A percentile compares a stretch with the other conserved stretches of the same genome.
These are phyloP conservation scores for Pao palembangensis DNA, from an alignment of 2,113 vertebrate genomes.

Conservation along the genomic window DNA sequence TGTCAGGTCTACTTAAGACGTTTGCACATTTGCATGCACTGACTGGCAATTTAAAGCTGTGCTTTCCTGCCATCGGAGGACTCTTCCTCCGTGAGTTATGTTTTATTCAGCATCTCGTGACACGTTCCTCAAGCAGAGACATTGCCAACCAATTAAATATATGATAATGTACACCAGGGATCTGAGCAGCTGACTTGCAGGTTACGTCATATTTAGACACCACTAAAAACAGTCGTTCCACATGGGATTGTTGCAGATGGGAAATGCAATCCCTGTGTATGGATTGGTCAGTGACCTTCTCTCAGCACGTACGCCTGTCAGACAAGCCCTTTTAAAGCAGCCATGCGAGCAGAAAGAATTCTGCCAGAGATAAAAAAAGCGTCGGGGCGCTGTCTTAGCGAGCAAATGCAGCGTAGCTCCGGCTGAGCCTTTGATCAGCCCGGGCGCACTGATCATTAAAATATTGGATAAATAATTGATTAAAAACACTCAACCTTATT, in stretches of 20 bases:
- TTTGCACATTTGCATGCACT: conserved; percentile 57
- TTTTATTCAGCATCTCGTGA: conserved; percentile 70
- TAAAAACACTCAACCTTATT: conserved; percentile 77
- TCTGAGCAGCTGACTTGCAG: conserved; percentile 51
- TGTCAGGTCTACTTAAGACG: conserved; percentile 54
- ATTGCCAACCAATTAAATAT: conserved; percentile 66
- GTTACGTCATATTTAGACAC: conserved; percentile 44
- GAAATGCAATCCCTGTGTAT: conserved; percentile 15
- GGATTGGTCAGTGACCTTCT: conserved; percentile 57
- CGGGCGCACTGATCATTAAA: conserved; percentile 79
- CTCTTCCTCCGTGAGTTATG: conserved; percentile 53
- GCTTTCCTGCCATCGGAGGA: conserved; percentile 31
- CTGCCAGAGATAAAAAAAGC: conserved; percentile 70
- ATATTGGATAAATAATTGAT: conserved; percentile 90
- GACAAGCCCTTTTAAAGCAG: conserved; percentile 57
- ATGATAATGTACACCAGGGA: conserved; percentile 55
- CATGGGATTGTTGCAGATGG: conserved; percentile 27
- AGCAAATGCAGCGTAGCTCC: conserved; percentile 70
- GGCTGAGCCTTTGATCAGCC: conserved; percentile 82
- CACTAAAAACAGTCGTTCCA: conserved; percentile 25
- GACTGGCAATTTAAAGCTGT: conserved; percentile 52
- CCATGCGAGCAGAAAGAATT: conserved; percentile 61
- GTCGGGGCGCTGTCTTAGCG: conserved; percentile 71
- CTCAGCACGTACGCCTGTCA: conserved; percentile 35
- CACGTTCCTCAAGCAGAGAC: conserved; percentile 53